These are phyloP conservation scores for Pipa parva DNA, from an alignment of 2,113 vertebrate species.

Conservation along the genomic window DNA sequence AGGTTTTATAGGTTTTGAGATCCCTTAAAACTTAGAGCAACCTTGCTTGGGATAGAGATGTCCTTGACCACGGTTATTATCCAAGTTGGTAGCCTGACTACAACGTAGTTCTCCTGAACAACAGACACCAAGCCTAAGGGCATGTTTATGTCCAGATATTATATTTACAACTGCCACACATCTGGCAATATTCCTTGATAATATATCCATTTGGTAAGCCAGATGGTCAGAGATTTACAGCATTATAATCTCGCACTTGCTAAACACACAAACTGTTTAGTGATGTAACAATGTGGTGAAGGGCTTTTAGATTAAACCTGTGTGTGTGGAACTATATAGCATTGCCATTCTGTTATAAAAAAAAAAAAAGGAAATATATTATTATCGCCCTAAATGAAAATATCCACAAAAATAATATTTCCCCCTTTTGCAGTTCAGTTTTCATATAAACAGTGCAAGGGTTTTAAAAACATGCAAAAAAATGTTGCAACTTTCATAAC, in stretches of 20 bases:
- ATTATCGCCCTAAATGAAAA: too few species aligned
- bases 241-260: constrained; percentile 74
- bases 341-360: too few species aligned
- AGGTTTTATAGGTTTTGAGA: neutral
- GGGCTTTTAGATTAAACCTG: constrained; percentile 41
- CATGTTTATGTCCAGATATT: constrained; percentile 77
- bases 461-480: too few species aligned
- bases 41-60: neutral
- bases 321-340: too few species aligned
- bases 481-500: too few species aligned
- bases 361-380: too few species aligned
- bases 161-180: constrained; percentile 79
- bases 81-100: constrained; percentile 35
- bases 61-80: constrained; percentile 4
- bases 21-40: too few species aligned
- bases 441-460: too few species aligned
- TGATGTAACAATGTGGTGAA: constrained; percentile 54
- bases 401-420: too few species aligned
- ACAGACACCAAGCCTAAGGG: constrained; percentile 64
- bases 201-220: constrained; percentile 73
- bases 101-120: constrained; percentile 47
- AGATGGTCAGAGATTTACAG: constrained; percentile 82
- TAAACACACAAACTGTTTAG: constrained; percentile 57
- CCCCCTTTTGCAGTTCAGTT: too few species aligned
- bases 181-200: constrained; percentile 68